Conservation (phyloP, 1,140 invertebrate species). For the Plectrocnemia conspersa region DNA sequence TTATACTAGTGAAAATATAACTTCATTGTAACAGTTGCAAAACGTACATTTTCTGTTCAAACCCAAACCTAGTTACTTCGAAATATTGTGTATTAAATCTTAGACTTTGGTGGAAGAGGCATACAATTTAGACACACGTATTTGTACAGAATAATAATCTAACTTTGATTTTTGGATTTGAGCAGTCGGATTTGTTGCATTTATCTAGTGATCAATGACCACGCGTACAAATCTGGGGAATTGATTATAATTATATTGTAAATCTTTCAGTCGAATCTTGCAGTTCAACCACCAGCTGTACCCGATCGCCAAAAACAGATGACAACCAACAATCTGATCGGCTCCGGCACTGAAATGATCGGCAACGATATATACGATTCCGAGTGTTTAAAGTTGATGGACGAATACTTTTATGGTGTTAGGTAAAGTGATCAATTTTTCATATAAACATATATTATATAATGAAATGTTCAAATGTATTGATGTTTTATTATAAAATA, state of each 20-base stretch:
- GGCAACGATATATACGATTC: slow-evolving; percentile 81
- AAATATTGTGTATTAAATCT: too few relatives aligned
- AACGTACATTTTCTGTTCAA: too few relatives aligned
- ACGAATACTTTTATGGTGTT: slow-evolving; percentile 96
- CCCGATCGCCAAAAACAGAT: slow-evolving; percentile 71
- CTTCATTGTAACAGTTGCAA: too few relatives aligned
- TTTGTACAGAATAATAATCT: too few relatives aligned
- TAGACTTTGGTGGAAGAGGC: too few relatives aligned
- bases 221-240: neutral
- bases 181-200: too few relatives aligned
- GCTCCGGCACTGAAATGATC: slow-evolving; percentile 65
- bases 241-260: slow-evolving; percentile 5
- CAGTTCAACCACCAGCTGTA: slow-evolving; percentile 61
- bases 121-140: too few relatives aligned
- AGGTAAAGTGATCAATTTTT: slow-evolving; percentile 39
- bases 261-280: slow-evolving; percentile 56
- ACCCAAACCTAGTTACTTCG: too few relatives aligned
- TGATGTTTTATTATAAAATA: slow-evolving; percentile 50
- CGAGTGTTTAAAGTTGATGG: slow-evolving; percentile 87
- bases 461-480: slow-evolving; percentile 39
- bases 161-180: too few relatives aligned
- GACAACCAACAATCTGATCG: slow-evolving; percentile 59
- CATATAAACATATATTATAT: too few relatives aligned
- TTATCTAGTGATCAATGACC: neutral
- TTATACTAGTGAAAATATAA: too few relatives aligned